These are phyloP conservation scores for Mycetomoellerius zeteki DNA, from an alignment of 1,140 invertebrate species.

Conservation along the genomic window DNA sequence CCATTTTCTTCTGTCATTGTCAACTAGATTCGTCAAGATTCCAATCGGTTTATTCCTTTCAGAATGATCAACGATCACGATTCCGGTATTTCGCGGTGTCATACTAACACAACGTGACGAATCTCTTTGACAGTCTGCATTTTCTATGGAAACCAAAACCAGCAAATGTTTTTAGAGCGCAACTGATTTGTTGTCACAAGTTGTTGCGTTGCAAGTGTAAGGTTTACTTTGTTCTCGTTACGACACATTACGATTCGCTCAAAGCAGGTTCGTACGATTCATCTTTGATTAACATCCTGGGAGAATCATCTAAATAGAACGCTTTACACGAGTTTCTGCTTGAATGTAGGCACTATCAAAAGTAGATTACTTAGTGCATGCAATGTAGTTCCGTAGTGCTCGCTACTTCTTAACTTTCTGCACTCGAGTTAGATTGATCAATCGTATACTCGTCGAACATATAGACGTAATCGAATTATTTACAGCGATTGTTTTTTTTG, in stretches of 20 bases:
- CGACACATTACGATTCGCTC: constrained; percentile 21
- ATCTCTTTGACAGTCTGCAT: constrained; percentile 5
- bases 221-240: neutral
- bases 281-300: neutral
- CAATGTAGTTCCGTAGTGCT: neutral
- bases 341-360: neutral
- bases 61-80: neutral
- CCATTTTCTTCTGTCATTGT: constrained; percentile 26
- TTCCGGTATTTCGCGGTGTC: constrained; percentile 10
- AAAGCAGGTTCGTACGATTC: neutral
- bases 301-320: neutral
- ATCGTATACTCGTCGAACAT: neutral
- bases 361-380: neutral
- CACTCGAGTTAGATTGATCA: neutral
- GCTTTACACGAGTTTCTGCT: constrained; percentile 5
- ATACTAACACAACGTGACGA: neutral
- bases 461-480: neutral
- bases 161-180: neutral
- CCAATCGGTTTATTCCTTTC: constrained; percentile 29
- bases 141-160: neutral
- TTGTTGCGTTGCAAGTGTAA: neutral
- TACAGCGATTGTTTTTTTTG: neutral
- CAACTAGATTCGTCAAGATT: constrained; percentile 13
- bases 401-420: constrained; percentile 10
- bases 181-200: neutral